Conservation (phyloP, 2,113 vertebrate genomes). For the Macquaria ambigua region DNA sequence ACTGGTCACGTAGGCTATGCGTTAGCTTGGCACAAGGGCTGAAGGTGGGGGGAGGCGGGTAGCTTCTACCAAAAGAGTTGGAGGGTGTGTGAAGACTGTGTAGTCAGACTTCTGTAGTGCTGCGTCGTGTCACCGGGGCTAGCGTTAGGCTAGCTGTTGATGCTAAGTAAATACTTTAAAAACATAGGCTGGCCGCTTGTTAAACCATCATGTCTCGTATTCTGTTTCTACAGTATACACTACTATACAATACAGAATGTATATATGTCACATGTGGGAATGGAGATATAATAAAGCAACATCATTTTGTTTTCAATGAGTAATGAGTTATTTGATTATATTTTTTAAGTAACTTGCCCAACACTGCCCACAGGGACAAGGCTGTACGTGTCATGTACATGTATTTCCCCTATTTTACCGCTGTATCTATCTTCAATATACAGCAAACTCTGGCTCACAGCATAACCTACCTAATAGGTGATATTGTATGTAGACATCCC, state of each 20-base stretch:
- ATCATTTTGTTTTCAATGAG: no score
- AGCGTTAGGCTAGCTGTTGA: no score
- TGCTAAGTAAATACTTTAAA: neutral
- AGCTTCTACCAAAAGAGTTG: no score
- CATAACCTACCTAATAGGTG: slow-evolving; percentile 11
- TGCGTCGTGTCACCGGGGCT: no score
- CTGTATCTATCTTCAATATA: neutral
- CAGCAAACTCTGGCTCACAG: neutral
- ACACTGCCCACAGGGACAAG: neutral
- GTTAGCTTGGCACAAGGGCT: neutral
- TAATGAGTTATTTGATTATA: no score
- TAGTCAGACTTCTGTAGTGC: no score
- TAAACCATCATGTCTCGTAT: neutral
- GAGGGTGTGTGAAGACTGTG: no score
- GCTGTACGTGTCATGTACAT: neutral
- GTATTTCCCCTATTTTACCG: neutral
- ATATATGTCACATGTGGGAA: neutral
- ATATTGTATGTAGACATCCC: neutral
- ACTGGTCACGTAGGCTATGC: neutral
- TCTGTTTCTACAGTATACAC: neutral
- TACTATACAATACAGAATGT: neutral
- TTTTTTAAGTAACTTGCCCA: no score
- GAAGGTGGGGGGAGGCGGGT: neutral
- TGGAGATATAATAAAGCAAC: neutral
- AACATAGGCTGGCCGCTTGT: neutral